Conservation (phyloP, 1,140 invertebrate species). For the Dinothrombium tinctorium region DNA sequence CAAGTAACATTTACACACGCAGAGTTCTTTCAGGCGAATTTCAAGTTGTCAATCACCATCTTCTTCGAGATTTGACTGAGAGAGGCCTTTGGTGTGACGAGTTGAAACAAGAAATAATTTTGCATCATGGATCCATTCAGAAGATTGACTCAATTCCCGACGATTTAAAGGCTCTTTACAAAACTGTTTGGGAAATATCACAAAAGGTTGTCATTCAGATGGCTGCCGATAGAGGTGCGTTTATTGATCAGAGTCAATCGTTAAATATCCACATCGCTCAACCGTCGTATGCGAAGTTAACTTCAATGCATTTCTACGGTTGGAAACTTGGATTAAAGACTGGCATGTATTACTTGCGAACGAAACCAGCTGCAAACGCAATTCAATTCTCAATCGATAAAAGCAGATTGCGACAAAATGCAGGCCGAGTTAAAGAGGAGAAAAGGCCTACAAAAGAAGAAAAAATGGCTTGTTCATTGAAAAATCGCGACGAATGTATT, state of each 20-base stretch:
- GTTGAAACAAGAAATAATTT: slow-evolving; percentile 88
- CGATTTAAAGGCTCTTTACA: slow-evolving; percentile 72
- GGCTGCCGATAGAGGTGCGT: slow-evolving; percentile 91
- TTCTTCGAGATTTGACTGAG: slow-evolving; percentile 77
- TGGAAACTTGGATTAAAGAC: slow-evolving; percentile 90
- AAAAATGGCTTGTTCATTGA: slow-evolving; percentile 55
- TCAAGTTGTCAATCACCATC: slow-evolving; percentile 84
- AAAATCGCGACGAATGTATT: slow-evolving; percentile 74
- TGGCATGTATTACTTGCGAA: slow-evolving; percentile 95
- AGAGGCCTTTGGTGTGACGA: slow-evolving; percentile 73
- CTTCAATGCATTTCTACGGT: slow-evolving; percentile 94
- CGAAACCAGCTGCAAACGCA: slow-evolving; percentile 81
- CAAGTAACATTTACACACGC: slow-evolving; percentile 84
- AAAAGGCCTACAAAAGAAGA: slow-evolving; percentile 44
- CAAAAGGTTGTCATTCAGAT: slow-evolving; percentile 85
- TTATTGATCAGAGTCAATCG: slow-evolving; percentile 95
- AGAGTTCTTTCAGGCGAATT: slow-evolving; percentile 76
- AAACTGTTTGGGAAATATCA: slow-evolving; percentile 96
- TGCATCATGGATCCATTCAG: slow-evolving; percentile 78
- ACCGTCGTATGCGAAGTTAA: slow-evolving; percentile 74
- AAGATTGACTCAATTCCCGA: slow-evolving; percentile 64
- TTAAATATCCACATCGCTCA: slow-evolving; percentile 88
- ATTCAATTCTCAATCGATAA: slow-evolving; percentile 97
- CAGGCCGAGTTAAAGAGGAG: slow-evolving; percentile 9
- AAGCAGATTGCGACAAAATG: slow-evolving; percentile 25